Evolutionary conservation across 2,888 invertebrate genomes (phyloP), one percentile per base, ranked within the genome.

Genomic region (Papilio demoleus): DNA sequence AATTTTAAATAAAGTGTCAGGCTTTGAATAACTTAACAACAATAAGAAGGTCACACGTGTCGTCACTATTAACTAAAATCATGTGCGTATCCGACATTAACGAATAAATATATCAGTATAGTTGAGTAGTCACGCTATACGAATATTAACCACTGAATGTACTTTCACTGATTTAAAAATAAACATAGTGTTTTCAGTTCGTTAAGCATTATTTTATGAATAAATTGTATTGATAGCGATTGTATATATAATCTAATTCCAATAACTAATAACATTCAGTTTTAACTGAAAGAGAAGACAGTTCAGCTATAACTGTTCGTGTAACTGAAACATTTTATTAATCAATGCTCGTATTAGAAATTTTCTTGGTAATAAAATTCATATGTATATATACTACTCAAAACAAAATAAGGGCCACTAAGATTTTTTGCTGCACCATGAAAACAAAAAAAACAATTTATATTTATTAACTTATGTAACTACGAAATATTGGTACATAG

Each of bases 111-210:
- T 50, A 40, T 22, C 8, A 47, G 64, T 22, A 42, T 22, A 45
- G 17, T 9, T 65, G 68, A 68, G 59, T 50, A 60, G 64, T 68
- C 68, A 68, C 68, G 68, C 68, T 38, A 65, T 60, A 40, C 12
- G 64, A 50, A 60, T 59, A 68, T 68, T 65, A n/a, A 68, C 64
- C 45, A 24, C 45, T 34, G 62, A 68, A 58, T 58, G 56, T 53
- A 47, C 19, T 60, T 14, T 27, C 60, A 53, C 40, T 40, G 38
- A 67, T 67, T 61, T 42, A 50, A 27, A 38, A 38, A 60, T 59
- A 65, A 64, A 65, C 47, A 59, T 24, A 45, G 22, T 42, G n/a
- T 22, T 36, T 40, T 40, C n/a, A n/a, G 40, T 60, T 60, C 38
- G 27, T 56, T 56, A 31, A 22, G 53, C 8, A 31, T n/a, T 31